Conservation (phyloP, 2,113 vertebrate genomes). For the Hepsetus odoe region DNA sequence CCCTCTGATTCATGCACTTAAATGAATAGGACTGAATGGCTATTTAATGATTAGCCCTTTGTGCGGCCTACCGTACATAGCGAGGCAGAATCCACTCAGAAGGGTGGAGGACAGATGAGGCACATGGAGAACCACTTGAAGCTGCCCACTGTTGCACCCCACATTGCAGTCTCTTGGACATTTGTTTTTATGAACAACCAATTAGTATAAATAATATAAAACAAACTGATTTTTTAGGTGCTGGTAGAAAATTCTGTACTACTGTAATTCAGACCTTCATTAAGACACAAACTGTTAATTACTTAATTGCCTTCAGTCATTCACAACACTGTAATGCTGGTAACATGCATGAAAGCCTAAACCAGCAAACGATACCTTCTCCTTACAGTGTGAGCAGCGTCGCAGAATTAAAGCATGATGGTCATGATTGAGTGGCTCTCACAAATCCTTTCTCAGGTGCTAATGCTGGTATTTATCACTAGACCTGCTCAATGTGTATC, state of each 20-base stretch:
- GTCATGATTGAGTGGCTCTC: slow-evolving; percentile 22
- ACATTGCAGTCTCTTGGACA: slow-evolving; percentile 14
- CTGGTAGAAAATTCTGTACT: too few relatives aligned
- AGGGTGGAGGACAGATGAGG: background rate
- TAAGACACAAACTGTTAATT: too few relatives aligned
- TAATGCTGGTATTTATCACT: slow-evolving; percentile 32
- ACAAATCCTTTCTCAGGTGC: slow-evolving; percentile 12
- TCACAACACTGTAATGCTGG: too few relatives aligned
- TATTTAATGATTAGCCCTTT: slow-evolving; percentile 81
- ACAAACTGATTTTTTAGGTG: too few relatives aligned
- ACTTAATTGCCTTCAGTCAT: too few relatives aligned
- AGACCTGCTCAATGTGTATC: slow-evolving; percentile 24
- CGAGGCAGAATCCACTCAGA: slow-evolving; percentile 55
- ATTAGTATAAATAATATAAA: too few relatives aligned
- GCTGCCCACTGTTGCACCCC: background rate
- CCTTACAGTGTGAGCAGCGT: background rate
- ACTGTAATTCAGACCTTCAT: too few relatives aligned
- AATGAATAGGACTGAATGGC: slow-evolving; percentile 76
- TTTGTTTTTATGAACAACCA: slow-evolving; percentile 8
- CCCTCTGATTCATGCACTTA: slow-evolving; percentile 80
- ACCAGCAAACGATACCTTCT: background rate
- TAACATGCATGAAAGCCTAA: background rate
- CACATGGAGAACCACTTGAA: slow-evolving; percentile 30
- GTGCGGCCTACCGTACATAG: slow-evolving; percentile 60
- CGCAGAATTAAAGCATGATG: slow-evolving; percentile 7